Percentiles rank a stretch among this genome's conserved stretches.
These are phyloP conservation scores for Alectura lathami DNA, from an alignment of 2,113 vertebrate genomes.

Conservation along the genomic window DNA sequence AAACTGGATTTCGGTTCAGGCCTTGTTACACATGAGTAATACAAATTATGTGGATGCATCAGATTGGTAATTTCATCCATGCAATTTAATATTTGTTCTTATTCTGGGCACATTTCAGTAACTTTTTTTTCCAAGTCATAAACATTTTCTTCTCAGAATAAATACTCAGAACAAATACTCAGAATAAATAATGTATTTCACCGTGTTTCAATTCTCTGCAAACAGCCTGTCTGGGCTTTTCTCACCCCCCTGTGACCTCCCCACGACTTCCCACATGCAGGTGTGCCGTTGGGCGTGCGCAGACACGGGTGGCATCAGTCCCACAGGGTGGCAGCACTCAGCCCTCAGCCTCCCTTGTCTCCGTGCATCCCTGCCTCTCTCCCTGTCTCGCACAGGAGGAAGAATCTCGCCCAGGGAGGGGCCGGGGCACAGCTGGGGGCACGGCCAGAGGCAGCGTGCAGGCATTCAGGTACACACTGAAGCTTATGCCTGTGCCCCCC, in stretches of 20 bases:
- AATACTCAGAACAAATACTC: neutral
- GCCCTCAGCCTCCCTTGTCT: neutral
- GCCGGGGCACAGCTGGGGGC: neutral
- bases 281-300: accelerated
- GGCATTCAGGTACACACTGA: accelerated
- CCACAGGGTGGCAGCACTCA: slow-evolving; percentile 61
- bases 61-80: neutral
- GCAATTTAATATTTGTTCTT: slow-evolving; percentile 11
- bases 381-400: neutral
- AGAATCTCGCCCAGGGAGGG: neutral
- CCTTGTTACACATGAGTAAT: neutral
- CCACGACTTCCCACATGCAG: accelerated
- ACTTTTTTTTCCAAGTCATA: neutral
- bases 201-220: neutral
- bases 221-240: neutral
- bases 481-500: neutral
- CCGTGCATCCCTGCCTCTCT: neutral
- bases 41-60: neutral
- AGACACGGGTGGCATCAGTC: neutral
- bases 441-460: neutral
- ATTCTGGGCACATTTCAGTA: neutral
- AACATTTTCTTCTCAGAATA: neutral
- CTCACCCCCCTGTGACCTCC: accelerated
- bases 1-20: neutral
- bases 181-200: neutral